Base-by-base conservation (phyloP, 2,797 vertebrate species). In the Arctocebus calabarensis region DNA sequence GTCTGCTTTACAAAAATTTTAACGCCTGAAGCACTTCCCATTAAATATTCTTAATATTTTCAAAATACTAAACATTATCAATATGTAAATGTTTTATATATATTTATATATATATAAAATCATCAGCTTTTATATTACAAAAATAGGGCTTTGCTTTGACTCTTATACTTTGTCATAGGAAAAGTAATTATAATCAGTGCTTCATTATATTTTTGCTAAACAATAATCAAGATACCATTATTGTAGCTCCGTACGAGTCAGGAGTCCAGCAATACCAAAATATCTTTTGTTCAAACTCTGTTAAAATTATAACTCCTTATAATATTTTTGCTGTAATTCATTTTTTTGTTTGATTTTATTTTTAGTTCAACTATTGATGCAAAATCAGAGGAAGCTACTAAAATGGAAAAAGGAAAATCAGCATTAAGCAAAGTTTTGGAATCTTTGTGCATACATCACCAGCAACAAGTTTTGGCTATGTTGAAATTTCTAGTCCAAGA, bases 401-500 rank as follows among this genome's bases (percentile, higher is more conserved):
- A 98, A 98, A 98, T 98, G 97, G 98, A 98, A 98, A 98, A 98
- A 98, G 98, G 95, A 98, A 98, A 98, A 98, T 98, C 98, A 97
- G 97, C 98, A 97, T 98, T 99, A 99, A 99, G 98, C 98, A 99
- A 98, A 97, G 99, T 99, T 98, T 98, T 99, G 97, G 98, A 98
- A 97, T 99, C 99, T 83, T 98, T 99, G 97, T 99, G 99, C 98
- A 98, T 98, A 91, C 98, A 99, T 98, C 99, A 99, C 98, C 98
- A 98, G 97, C 99, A 99, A 96, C 99, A 99, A 98, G 98, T 99
- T 97, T 98, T 99, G 98, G 98, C 98, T 98, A 99, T 99, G 98
- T 98, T 99, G 97, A 99, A 99, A 98, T 98, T 99, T 98, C 98
- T 99, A 96, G 98, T 98, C 89, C 98, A 99, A 98, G 99, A 99